These are phyloP conservation scores for Cheumatopsyche charites DNA, from an alignment of 1,140 invertebrate genomes.

Conservation along the genomic window DNA sequence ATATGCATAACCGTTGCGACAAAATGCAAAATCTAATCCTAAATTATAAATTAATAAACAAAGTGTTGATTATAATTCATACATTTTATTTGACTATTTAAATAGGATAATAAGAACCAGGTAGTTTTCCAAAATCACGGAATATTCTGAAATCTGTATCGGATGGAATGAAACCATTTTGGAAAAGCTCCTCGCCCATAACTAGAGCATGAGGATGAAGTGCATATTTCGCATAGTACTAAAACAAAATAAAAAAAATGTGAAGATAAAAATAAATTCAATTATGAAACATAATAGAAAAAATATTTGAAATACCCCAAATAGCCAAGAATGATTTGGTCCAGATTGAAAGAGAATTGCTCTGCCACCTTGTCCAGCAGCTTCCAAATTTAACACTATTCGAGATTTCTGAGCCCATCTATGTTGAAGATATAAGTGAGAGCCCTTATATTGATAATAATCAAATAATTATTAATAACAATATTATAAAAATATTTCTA, in stretches of 20 bases:
- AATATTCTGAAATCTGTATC: conserved; percentile 85
- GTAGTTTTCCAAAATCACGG: conserved; percentile 66
- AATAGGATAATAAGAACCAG: conserved; percentile 50
- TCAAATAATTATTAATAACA: not conserved
- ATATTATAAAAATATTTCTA: too few species aligned
- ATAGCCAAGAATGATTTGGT: conserved; percentile 67
- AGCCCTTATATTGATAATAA: conserved; percentile 59
- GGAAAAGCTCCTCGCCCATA: conserved; percentile 79
- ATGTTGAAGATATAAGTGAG: conserved; percentile 82
- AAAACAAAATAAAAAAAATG: conserved; percentile 28
- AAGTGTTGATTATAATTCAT: not conserved
- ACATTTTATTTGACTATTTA: not conserved
- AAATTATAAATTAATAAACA: not conserved
- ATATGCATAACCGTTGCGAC: conserved; percentile 77
- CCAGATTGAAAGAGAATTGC: conserved; percentile 77
- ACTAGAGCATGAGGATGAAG: conserved; percentile 69
- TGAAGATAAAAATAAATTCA: conserved; percentile 18
- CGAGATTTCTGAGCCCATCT: conserved; percentile 69
- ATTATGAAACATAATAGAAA: not conserved
- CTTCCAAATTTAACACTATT: conserved; percentile 78
- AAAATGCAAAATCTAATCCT: conserved; percentile 81
- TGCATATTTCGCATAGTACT: conserved; percentile 67
- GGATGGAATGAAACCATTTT: conserved; percentile 73
- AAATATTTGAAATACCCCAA: conserved; percentile 52
- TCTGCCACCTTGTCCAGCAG: conserved; percentile 77